These are phyloP conservation scores for Crotalus helleri DNA, from an alignment of 2,113 vertebrate species.

Conservation along the genomic window DNA sequence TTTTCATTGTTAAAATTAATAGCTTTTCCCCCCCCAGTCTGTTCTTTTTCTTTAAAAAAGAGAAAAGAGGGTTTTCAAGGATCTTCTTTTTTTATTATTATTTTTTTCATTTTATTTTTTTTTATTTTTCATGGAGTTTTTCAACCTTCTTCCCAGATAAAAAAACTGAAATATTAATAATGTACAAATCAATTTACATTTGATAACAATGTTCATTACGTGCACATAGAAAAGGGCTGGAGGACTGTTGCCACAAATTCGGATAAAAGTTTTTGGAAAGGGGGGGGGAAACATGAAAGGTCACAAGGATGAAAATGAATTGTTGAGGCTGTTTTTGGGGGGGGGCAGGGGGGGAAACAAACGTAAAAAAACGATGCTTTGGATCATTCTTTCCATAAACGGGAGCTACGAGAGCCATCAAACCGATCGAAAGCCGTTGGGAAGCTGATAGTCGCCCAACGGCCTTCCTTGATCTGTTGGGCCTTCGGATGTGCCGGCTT, in stretches of 20 bases:
- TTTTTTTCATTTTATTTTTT: neutral
- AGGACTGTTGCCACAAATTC: neutral
- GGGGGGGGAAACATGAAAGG: neutral
- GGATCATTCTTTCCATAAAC: neutral
- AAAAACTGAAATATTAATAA: conserved; percentile 41
- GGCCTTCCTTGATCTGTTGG: neutral
- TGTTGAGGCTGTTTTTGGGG: neutral
- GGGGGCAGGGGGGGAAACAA: neutral
- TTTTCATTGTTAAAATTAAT: conserved; percentile 16
- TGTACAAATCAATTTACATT: conserved; percentile 46
- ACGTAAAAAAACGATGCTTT: neutral
- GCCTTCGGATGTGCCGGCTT: neutral
- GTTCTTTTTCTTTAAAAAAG: neutral
- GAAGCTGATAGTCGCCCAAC: neutral
- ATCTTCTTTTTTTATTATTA: neutral
- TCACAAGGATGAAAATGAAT: neutral
- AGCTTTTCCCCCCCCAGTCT: neutral
- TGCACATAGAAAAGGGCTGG: conserved; percentile 2
- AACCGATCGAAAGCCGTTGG: neutral
- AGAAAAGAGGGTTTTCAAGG: neutral
- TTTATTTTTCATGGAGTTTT: neutral
- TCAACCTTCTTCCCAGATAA: conserved; percentile 28
- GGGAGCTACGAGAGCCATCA: neutral
- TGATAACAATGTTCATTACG: conserved; percentile 31
- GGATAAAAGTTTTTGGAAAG: neutral